Evolutionary conservation across 2,888 invertebrate genomes (phyloP), one percentile per base, ranked within the genome.

Genomic region (Lucinisca nassula): DNA sequence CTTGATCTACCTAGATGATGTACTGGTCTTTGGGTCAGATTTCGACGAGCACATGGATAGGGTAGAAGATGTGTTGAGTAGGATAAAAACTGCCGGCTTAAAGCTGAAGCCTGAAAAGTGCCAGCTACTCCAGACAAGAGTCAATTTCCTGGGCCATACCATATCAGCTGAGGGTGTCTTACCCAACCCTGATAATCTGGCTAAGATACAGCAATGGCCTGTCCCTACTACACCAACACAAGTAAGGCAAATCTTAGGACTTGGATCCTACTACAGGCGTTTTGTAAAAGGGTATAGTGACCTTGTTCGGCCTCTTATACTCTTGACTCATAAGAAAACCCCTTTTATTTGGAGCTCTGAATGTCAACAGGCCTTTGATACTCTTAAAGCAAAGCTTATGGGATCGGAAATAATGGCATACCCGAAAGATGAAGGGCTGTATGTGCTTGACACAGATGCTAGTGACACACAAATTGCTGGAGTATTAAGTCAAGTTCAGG

Each of bases 401-500:
- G n/a, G n/a, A n/a, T n/a, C n/a, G n/a, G n/a, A n/a, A n/a, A n/a
- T n/a, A n/a, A 55, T 91, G 24, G 87, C 79, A 4, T 89, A 85
- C 61, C 88, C 83, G 21, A 86, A 90, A 32, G n/a, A n/a, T n/a
- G 32, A 79, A 38, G 83, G 85, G 17, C 75, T 40, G 14, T 91
- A 89, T 78, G 80, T 92, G 0, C 49, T 92, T n/a, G 92, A 92
- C 49, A 89, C 87, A 14, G 91, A 93, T 75, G 92, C 92, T 3
- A 90, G 90, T 40, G 75, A 76, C n/a, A 30, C 24, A 67, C 88
- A 80, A 10, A 86, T 93, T 21, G 92, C 92, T 30, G 91, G 88
- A 2, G 86, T 84, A 27, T 73, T 91, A 1, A 84, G 85, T 17
- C 92, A 92, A 67, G 38, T 79, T 0, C 85, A 92, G 30, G 80